These are phyloP conservation scores for Xestia c-nigrum DNA, from an alignment of 2,888 invertebrate genomes.

Conservation along the genomic window DNA sequence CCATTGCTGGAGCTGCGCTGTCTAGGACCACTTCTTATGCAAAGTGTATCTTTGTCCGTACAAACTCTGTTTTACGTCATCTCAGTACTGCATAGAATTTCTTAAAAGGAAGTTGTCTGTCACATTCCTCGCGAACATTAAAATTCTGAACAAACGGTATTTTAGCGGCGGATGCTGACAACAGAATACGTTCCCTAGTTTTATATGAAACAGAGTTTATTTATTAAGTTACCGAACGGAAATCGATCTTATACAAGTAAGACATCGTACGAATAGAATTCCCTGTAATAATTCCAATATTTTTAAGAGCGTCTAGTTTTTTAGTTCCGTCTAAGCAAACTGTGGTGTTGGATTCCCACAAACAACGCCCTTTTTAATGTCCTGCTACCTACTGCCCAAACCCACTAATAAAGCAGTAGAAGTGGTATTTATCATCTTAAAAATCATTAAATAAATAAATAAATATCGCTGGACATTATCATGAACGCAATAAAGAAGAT, in stretches of 20 bases:
- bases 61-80: slow-evolving; percentile 60
- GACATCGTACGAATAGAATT: slow-evolving; percentile 1
- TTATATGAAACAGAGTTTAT: slow-evolving; percentile 33
- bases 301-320: not conserved
- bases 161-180: slow-evolving; percentile 45
- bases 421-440: not conserved
- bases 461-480: too few species aligned
- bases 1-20: slow-evolving; percentile 19
- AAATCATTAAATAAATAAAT: too few species aligned
- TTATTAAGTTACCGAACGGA: slow-evolving; percentile 38
- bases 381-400: not conserved
- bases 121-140: slow-evolving; percentile 53
- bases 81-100: slow-evolving; percentile 43
- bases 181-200: slow-evolving; percentile 31
- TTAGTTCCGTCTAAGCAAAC: not conserved
- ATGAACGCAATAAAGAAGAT: not conserved
- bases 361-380: not conserved
- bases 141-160: slow-evolving; percentile 48
- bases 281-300: not conserved
- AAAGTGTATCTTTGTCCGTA: slow-evolving; percentile 59
- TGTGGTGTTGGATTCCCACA: not conserved
- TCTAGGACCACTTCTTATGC: slow-evolving; percentile 60
- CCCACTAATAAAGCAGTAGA: not conserved
- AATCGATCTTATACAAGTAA: slow-evolving; percentile 9
- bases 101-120: slow-evolving; percentile 63